Percentiles rank a stretch among this genome's conserved stretches.
Conservation (phyloP, 2,797 vertebrate species). For the Sebastes goodei region DNA sequence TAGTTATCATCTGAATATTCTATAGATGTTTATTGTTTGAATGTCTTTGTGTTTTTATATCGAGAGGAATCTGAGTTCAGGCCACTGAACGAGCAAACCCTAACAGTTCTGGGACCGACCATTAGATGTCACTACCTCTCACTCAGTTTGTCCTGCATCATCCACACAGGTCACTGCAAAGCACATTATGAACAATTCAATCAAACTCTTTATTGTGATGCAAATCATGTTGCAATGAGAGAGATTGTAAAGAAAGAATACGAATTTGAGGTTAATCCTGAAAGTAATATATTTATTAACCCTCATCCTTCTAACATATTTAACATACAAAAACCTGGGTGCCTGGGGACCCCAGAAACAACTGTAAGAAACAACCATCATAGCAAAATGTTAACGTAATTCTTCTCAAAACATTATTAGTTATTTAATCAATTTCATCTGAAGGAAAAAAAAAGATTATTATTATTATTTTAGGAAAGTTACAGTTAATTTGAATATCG, state of each 20-base stretch:
- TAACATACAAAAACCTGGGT: neutral
- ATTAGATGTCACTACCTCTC: constrained; percentile 2
- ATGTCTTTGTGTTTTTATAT: neutral
- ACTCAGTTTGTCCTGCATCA: neutral
- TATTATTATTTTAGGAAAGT: neutral
- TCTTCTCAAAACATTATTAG: neutral
- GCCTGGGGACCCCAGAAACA: neutral
- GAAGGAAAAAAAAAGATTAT: neutral
- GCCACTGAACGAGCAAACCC: too few relatives aligned
- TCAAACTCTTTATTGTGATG: too few relatives aligned
- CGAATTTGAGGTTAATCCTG: neutral
- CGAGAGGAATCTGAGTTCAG: neutral
- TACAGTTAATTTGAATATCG: neutral
- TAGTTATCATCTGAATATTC: neutral
- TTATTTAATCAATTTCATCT: neutral
- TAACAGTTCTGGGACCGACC: neutral
- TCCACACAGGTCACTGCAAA: neutral
- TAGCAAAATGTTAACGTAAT: neutral
- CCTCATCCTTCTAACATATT: neutral
- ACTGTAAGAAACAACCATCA: neutral
- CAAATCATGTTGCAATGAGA: neutral
- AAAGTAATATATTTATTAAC: neutral
- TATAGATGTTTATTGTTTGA: neutral
- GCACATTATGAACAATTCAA: neutral
- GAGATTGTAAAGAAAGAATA: neutral